Conservation (phyloP, 2,797 vertebrate genomes). For the Cuniculus paca region DNA sequence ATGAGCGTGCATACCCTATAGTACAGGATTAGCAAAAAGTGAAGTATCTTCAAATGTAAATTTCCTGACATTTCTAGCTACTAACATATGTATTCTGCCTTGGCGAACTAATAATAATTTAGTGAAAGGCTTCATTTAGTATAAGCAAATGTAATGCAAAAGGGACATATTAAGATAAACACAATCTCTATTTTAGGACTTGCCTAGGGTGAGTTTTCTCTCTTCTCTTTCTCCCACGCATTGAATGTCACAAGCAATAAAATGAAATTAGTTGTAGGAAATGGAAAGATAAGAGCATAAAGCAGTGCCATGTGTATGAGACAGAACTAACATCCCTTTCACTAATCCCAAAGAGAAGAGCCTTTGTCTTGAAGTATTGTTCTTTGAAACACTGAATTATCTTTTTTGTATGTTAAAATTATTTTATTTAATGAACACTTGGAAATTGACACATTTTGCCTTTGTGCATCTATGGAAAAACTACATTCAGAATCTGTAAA, state of each 20-base stretch:
- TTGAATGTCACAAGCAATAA: constrained; percentile 65
- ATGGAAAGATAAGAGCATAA: constrained; percentile 65
- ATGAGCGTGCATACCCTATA: constrained; percentile 27
- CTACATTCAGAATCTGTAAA: background rate
- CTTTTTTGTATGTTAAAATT: constrained; percentile 25
- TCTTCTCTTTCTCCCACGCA: constrained; percentile 21
- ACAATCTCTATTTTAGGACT: constrained; percentile 53
- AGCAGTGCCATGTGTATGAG: background rate
- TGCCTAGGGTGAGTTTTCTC: constrained; percentile 56
- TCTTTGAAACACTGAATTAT: background rate
- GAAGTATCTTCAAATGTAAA: constrained; percentile 75
- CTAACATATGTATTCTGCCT: constrained; percentile 49
- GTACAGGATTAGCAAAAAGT: constrained; percentile 52
- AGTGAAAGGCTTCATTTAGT: constrained; percentile 75
- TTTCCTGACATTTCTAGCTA: constrained; percentile 74
- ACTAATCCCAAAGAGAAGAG: background rate
- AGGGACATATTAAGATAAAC: constrained; percentile 35
- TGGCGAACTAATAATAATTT: constrained; percentile 63
- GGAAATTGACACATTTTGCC: constrained; percentile 11
- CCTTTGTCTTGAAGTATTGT: background rate
- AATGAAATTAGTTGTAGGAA: constrained; percentile 61
- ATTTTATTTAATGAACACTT: constrained; percentile 18
- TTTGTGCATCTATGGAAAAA: constrained; percentile 24
- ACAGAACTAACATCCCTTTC: background rate
- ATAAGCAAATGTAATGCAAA: constrained; percentile 65